A percentile compares a stretch with the other conserved stretches of the same genome.
Evolutionary conservation across 2,797 vertebrate species (phyloP).

Genomic region (Neopelma chrysocephalum): DNA sequence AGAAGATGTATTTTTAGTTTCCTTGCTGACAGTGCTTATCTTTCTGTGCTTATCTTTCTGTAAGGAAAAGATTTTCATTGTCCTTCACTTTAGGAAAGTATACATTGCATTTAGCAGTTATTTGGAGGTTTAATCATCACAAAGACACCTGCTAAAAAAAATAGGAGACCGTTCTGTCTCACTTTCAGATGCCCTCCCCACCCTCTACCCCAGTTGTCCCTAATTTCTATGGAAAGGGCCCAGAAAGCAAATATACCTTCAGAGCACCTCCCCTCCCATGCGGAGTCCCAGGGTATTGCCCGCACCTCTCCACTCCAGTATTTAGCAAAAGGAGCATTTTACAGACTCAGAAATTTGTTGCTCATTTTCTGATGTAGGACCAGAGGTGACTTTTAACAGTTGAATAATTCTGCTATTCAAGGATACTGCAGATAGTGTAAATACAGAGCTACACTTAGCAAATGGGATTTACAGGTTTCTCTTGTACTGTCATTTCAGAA

Average conservation of each 20-base stretch:
- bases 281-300: neutral
- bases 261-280: neutral
- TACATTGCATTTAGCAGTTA: neutral
- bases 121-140: neutral
- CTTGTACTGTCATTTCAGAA: neutral
- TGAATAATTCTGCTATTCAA: neutral
- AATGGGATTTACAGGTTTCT: neutral
- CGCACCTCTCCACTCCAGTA: neutral
- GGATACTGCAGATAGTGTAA: neutral
- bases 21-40: neutral
- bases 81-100: neutral
- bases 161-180: neutral
- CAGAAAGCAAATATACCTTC: neutral
- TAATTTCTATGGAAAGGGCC: neutral
- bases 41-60: slow-evolving; percentile 3
- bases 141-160: neutral
- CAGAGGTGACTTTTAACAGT: neutral
- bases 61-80: neutral
- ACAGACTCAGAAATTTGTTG: neutral
- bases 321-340: neutral
- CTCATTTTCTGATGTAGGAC: neutral
- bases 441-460: neutral
- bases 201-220: neutral
- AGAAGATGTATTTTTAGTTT: slow-evolving; percentile 54
- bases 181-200: neutral